Evolutionary conservation across 2,797 vertebrate genomes (phyloP), one percentile per base, ranked within the genome.

Genomic region (Megalops cyprinoides): DNA sequence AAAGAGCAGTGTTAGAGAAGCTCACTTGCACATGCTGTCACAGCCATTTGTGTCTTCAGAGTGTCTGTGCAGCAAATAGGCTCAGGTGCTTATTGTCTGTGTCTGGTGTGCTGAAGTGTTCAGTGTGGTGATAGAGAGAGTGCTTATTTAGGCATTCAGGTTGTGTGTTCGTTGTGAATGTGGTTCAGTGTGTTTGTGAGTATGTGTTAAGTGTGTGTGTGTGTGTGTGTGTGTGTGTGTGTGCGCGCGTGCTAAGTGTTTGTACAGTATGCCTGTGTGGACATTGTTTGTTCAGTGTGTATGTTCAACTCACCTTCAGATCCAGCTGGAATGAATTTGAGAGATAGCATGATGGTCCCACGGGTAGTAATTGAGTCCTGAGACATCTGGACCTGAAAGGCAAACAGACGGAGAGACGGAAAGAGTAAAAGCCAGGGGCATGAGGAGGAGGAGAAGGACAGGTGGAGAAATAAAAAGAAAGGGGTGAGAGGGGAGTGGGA

Each of bases 291-390:
- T n/a, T n/a, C n/a, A n/a, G 23, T 75, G n/a, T 53, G 1, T 12
- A 25, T 20, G 1, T 77, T n/a, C 53, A 34, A 28, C 86, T 94
- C 88, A 97, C 98, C 97, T 84, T 97, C 95, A 0, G 88, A 94
- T 79, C 95, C 94, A 0, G 95, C 92, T 0, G 98, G 96, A 79
- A 95, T 87, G 79, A 96, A 99, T 86, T 98, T 98, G 74, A 97
- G 77, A 0, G 97, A 96, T 81, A 99, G 86, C 81, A 94, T 86
- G 79, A 99, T 90, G 60, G 87, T 92, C 78, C 98, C 98, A 0
- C 95, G 93, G 84, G 92, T 96, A 82, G 87, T 82, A 20, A 97
- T 92, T 25, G 90, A 86, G 0, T 96, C 95, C 0, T 91, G 94
- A 88, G 88, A 93, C 74, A 95, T 80, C 71, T 93, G 88, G 77